Evolutionary conservation across 2,888 invertebrate species (phyloP), one percentile per base, ranked within the genome.

Genomic region (Xanthorhoe designata): DNA sequence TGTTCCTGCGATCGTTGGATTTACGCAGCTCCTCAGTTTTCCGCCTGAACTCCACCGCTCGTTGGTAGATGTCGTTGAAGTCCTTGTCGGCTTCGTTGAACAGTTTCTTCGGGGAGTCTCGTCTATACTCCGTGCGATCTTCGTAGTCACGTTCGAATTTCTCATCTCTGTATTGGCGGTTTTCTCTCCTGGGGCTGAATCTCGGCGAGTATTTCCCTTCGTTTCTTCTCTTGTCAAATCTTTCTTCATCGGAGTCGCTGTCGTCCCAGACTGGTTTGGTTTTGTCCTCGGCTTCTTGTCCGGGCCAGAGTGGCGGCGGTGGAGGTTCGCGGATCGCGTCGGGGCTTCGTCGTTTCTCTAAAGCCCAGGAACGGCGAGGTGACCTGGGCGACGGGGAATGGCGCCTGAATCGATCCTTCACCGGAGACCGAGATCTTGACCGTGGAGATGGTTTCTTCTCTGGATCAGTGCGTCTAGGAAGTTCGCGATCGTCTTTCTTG

Each of bases 331-430:
- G 72, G 7, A 45, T 35, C 1, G 72, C 60, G 5, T 86, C 85
- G 0, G 91, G 88, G 66, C 90, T 90, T 60, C 77, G 75, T 3
- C 90, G 86, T 70, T 91, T 91, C 66, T 92, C 92, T 1, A 89
- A 74, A 0, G 90, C 91, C 92, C 92, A 92, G 0, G 92, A 91
- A 1, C 92, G 89, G 4, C 90, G 81, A 17, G 91, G 91, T 1
- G 81, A 82, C 3, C 76, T 73, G 0, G 90, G 88, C 0, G 91
- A 90, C 0, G 86, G 87, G 0, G 91, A 91, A 61, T 86, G 85
- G 4, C 87, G 82, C 64, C 83, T 85, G 69, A 75, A 86, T n/a
- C 86, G 85, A 45, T 89, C 89, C 50, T 84, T 78, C 5, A 83
- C 45, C 0, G 90, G 90, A 3, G 90, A 90, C 1, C 89, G 81